These are phyloP conservation scores for Ptychoptera contaminata DNA, from an alignment of 2,888 invertebrate species.

Conservation along the genomic window DNA sequence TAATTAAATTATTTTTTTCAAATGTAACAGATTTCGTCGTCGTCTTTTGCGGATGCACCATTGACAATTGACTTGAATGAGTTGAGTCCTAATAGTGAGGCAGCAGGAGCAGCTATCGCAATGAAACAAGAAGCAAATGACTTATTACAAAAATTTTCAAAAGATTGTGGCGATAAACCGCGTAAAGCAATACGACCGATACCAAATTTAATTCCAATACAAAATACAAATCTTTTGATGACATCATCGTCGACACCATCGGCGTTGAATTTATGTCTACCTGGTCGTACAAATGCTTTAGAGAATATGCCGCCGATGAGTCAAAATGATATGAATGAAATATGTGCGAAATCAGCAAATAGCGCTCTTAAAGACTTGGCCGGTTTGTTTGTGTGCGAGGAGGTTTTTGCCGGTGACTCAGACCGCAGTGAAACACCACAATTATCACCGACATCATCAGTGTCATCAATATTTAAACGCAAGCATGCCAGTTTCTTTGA, in stretches of 20 bases:
- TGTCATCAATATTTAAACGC: slow-evolving; percentile 14
- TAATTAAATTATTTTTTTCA: background rate
- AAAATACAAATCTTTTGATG: slow-evolving; percentile 11
- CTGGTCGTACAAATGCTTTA: background rate
- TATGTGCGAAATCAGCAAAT: slow-evolving; percentile 31
- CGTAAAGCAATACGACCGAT: slow-evolving; percentile 43
- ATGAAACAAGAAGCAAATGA: slow-evolving; percentile 36
- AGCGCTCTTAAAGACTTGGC: slow-evolving; percentile 40
- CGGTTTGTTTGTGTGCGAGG: slow-evolving; percentile 15
- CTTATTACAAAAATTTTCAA: background rate
- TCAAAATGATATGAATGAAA: slow-evolving; percentile 27
- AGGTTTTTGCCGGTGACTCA: background rate
- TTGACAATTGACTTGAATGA: slow-evolving; percentile 26
- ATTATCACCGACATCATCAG: slow-evolving; percentile 20
- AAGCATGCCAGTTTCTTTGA: slow-evolving; percentile 68
- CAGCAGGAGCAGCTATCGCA: slow-evolving; percentile 40
- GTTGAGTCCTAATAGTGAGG: slow-evolving; percentile 16
- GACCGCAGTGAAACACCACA: slow-evolving; percentile 15
- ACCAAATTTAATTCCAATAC: slow-evolving; percentile 61
- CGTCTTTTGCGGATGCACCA: background rate
- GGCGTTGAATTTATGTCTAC: background rate
- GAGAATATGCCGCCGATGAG: background rate
- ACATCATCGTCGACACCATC: background rate
- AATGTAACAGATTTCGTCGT: background rate
- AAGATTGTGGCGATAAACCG: slow-evolving; percentile 22